phyloP scores from a whole-genome alignment of 1,140 invertebrate species.

The Trichoplusia ni region DNA sequence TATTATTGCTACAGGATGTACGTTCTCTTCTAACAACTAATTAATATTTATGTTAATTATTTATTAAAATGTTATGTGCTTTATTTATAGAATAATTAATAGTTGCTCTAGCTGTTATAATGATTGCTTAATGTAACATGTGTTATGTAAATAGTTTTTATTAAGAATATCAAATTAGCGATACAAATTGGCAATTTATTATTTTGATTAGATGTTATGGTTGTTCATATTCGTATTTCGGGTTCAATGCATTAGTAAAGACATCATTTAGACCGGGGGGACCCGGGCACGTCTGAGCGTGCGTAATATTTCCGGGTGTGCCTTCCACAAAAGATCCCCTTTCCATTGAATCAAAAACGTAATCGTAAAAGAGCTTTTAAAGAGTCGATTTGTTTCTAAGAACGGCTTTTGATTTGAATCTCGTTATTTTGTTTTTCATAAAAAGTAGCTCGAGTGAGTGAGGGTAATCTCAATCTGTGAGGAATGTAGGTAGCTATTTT shows the following conservation, averaged over 20 bases:
- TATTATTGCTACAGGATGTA: neutral
- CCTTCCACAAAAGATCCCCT: slow-evolving; percentile 57
- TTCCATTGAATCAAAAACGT: slow-evolving; percentile 66
- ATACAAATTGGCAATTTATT: neutral
- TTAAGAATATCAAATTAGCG: neutral
- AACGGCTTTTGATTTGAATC: slow-evolving; percentile 39
- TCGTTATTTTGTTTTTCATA: slow-evolving; percentile 35
- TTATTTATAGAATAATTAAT: slow-evolving; percentile 10
- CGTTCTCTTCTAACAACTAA: neutral
- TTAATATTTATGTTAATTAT: slow-evolving; percentile 5
- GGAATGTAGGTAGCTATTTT: neutral
- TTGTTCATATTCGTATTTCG: slow-evolving; percentile 9
- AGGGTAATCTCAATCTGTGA: neutral
- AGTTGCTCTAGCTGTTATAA: neutral
- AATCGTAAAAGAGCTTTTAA: slow-evolving; percentile 53
- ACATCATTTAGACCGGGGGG: slow-evolving; percentile 13
- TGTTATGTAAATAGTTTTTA: neutral
- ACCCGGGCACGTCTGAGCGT: slow-evolving; percentile 1
- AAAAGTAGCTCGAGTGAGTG: neutral
- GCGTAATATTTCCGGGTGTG: slow-evolving; percentile 64
- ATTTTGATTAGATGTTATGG: neutral
- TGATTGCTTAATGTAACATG: neutral
- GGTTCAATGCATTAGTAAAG: slow-evolving; percentile 12
- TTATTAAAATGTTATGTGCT: slow-evolving; percentile 9
- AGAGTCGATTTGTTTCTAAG: slow-evolving; percentile 48